Evolutionary conservation across 2,113 vertebrate species (phyloP).

Genomic region (Rhabdornis inornatus): DNA sequence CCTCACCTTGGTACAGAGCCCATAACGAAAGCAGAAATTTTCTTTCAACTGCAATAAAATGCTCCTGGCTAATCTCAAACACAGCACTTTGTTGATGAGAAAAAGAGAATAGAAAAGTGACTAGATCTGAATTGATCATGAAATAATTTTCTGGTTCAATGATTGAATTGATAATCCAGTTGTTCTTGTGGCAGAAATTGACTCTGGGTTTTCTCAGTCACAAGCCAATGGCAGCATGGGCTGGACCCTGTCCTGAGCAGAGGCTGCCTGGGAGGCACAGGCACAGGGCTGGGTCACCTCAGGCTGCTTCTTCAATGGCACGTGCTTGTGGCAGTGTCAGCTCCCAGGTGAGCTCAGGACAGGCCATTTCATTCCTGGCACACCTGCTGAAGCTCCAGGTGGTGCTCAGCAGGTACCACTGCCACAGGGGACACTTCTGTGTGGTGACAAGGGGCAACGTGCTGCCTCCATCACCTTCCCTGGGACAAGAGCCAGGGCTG

Average conservation of each 20-base stretch:
- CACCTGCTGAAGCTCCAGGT: neutral
- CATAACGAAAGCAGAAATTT: neutral
- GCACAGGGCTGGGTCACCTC: neutral
- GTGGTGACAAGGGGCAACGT: fast-evolving
- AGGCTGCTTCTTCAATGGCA: fast-evolving
- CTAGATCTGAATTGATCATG: neutral
- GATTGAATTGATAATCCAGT: neutral
- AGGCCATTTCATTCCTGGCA: neutral
- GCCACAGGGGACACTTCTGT: fast-evolving
- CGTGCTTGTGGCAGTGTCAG: neutral
- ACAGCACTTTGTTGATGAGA: neutral
- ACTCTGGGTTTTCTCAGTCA: neutral
- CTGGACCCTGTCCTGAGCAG: neutral
- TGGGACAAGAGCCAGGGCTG: fast-evolving
- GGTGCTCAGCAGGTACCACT: neutral
- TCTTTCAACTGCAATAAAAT: neutral
- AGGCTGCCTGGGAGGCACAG: neutral
- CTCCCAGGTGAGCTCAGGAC: neutral
- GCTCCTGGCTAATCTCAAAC: neutral
- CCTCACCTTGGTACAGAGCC: neutral
- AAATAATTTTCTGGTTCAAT: neutral
- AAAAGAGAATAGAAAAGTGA: neutral
- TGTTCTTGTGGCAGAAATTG: neutral
- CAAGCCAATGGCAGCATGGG: fast-evolving
- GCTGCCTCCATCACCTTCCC: neutral